These are phyloP conservation scores for Alethe diademata DNA, from an alignment of 2,113 vertebrate genomes.

Conservation along the genomic window DNA sequence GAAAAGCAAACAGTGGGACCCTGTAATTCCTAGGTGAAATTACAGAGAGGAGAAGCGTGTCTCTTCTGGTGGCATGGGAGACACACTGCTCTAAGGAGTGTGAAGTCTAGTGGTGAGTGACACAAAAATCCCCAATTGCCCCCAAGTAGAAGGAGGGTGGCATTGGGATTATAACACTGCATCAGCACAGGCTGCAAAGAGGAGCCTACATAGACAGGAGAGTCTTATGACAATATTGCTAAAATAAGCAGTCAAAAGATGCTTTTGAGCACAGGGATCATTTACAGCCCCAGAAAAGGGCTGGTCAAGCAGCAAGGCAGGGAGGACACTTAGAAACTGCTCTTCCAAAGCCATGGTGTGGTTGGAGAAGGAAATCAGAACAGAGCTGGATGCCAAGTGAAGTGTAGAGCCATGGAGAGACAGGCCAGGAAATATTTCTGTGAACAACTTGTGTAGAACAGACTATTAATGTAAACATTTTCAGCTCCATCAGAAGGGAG, in stretches of 20 bases:
- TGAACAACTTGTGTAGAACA: not conserved
- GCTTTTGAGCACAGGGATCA: not conserved
- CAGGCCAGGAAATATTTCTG: not conserved
- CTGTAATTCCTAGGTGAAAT: conserved; percentile 43
- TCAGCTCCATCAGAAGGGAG: not conserved
- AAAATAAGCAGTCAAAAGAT: not conserved
- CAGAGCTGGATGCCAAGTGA: not conserved
- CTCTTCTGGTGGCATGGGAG: not conserved
- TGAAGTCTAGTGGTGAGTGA: not conserved
- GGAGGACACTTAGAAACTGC: not conserved
- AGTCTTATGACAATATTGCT: not conserved
- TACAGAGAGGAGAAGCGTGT: not conserved
- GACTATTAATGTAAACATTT: not conserved
- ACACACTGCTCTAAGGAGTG: not conserved
- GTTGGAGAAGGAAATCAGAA: not conserved
- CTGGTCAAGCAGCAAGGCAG: not conserved
- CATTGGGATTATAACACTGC: not conserved
- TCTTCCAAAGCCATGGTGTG: not conserved
- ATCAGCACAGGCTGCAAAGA: not conserved
- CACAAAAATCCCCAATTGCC: not conserved
- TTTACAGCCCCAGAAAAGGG: not conserved
- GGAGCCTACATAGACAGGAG: not conserved
- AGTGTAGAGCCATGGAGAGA: not conserved
- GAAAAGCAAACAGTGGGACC: not conserved
- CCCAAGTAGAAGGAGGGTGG: not conserved